Percentiles rank a stretch among this genome's conserved stretches.
phyloP scores from a whole-genome alignment of 2,888 invertebrate species.

The Athalia cordata region DNA sequence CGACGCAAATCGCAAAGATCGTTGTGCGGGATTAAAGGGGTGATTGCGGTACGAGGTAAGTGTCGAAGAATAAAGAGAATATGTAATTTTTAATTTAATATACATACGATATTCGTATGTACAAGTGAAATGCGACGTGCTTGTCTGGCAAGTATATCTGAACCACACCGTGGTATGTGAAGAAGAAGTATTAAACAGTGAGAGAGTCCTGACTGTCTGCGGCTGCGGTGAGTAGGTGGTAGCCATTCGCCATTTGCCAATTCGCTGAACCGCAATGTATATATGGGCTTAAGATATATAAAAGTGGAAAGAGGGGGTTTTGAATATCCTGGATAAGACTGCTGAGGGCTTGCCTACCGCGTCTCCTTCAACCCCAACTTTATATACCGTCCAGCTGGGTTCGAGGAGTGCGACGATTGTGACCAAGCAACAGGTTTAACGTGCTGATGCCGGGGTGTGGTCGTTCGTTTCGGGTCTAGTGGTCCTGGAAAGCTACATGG shows the following conservation, averaged over 20 bases:
- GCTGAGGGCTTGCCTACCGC: constrained; percentile 4
- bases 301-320: background rate
- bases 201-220: constrained; percentile 1
- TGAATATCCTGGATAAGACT: background rate
- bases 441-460: constrained; percentile 68
- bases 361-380: constrained; percentile 18
- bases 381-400: constrained; percentile 32
- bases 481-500: background rate
- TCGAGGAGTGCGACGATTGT: constrained; percentile 30
- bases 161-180: no score
- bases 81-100: no score
- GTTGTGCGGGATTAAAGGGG: no score
- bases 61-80: no score
- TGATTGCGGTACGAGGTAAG: no score
- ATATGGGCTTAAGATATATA: no score
- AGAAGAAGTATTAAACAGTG: no score
- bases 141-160: no score
- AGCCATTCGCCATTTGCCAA: constrained; percentile 16
- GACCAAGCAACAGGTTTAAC: constrained; percentile 68
- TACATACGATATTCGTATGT: no score
- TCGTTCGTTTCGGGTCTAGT: constrained; percentile 35
- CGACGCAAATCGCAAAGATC: no score
- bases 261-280: constrained; percentile 8
- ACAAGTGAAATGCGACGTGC: no score
- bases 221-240: background rate